Base-by-base conservation (phyloP, 2,113 vertebrate species). In the Peucedramus taeniatus region DNA sequence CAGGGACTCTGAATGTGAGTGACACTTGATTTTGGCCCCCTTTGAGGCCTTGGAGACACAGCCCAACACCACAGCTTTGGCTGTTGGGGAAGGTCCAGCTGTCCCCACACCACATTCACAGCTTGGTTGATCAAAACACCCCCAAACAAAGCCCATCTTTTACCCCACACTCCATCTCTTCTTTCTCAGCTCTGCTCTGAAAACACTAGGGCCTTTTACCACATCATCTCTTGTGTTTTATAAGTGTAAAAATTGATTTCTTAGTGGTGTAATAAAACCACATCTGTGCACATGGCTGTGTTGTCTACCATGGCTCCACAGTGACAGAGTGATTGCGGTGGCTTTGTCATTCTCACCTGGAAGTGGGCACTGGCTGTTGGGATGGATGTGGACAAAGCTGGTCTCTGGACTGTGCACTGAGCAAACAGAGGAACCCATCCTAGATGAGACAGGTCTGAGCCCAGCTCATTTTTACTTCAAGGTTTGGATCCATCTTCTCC, bases 281-380 rank as follows among this genome's bases (percentile, higher is more conserved):
- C 22, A 10, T 76, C 51, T 2, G 2, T 40, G 47, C 33, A 14
- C 0, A 0, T 1, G 2, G 68, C 54, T 49, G 22, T 0, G 0
- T 64, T 63, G 64, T 72, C 49, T 61, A 0, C 17, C 13, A 2
- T 30, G 42, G 35, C 27, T 61, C 12, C 22, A 19, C 31, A 30
- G 5, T 0, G 1, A 63, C 65, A 47, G 65, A 31, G 20, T 27
- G 44, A 12, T 57, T 70, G 27, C 0, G 0, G 54, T 93, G 70
- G 15, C 7, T 47, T 63, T 85, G 40, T 61, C 33, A 4, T 78
- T 85, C 49, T 78, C 15, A 47, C 54, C 39, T 68, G 49, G 33
- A 63, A 54, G 35, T 0, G 5, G 47, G 24, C 3, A 3, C 16
- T 74, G 75, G 20, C 5, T 84, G 10, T 35, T 69, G 69, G 54